phyloP scores from a whole-genome alignment of 23 tunicate species.

The Diplosoma virens region DNA sequence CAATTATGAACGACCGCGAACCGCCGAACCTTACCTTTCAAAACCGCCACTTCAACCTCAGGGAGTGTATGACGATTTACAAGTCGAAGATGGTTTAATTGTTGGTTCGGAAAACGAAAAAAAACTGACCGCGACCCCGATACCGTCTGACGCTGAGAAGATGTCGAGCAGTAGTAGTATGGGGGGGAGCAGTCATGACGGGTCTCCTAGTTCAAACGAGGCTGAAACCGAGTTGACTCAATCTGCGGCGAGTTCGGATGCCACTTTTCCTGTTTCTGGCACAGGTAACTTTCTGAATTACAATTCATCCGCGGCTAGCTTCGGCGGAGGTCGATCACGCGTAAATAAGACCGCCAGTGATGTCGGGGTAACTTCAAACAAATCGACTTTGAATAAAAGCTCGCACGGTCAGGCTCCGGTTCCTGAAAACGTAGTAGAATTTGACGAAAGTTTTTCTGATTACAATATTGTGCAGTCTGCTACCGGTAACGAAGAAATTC shows the following conservation, averaged over 20 bases:
- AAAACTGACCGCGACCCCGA: constrained; percentile 82
- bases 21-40: neutral
- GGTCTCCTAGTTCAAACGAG: constrained; percentile 63
- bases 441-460: constrained; percentile 22
- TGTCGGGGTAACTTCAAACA: neutral
- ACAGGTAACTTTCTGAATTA: too few species aligned
- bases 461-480: neutral
- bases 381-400: neutral
- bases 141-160: constrained; percentile 88
- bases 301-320: too few species aligned
- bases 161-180: constrained; percentile 71
- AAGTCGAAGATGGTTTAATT: constrained; percentile 1
- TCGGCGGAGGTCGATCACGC: too few species aligned
- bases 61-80: neutral
- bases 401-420: constrained; percentile 9
- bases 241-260: neutral
- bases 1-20: too few species aligned
- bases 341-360: too few species aligned
- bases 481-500: neutral
- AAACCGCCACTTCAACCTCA: neutral
- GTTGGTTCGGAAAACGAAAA: constrained; percentile 34
- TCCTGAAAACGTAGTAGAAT: constrained; percentile 47
- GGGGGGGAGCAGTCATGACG: constrained; percentile 64
- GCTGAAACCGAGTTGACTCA: neutral
- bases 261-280: neutral